A percentile compares a stretch with the other conserved stretches of the same genome.
phyloP scores from a whole-genome alignment of 2,888 invertebrate genomes.

The Aspidiotus rigidus region DNA sequence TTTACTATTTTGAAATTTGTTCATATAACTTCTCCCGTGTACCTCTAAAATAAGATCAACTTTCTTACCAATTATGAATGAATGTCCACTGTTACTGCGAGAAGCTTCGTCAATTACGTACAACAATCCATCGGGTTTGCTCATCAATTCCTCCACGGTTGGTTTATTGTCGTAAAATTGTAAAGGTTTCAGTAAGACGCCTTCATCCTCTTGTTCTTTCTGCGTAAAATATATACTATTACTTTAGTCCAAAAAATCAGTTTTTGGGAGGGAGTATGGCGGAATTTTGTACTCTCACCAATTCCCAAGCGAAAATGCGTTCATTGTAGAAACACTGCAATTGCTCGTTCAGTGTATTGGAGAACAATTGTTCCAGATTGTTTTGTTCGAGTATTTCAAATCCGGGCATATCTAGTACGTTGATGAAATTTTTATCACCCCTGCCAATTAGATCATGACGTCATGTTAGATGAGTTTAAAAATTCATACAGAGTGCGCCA shows the following conservation, averaged over 20 bases:
- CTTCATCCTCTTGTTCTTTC: constrained; percentile 69
- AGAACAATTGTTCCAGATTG: constrained; percentile 74
- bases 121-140: constrained; percentile 72
- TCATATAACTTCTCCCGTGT: too few species aligned
- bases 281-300: constrained; percentile 46
- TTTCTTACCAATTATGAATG: constrained; percentile 59
- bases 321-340: constrained; percentile 89
- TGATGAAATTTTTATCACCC: constrained; percentile 71
- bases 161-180: constrained; percentile 81
- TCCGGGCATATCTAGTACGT: constrained; percentile 79
- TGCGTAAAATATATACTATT: constrained; percentile 35
- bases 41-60: too few species aligned
- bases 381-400: constrained; percentile 86
- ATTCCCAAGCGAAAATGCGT: constrained; percentile 82
- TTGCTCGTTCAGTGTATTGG: constrained; percentile 86
- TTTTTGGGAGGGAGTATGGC: not conserved
- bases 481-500: not conserved
- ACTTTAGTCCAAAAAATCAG: not conserved
- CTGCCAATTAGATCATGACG: constrained; percentile 47
- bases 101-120: constrained; percentile 81
- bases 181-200: constrained; percentile 58
- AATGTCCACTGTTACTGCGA: constrained; percentile 58
- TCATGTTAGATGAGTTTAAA: not conserved
- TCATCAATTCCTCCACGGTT: constrained; percentile 76
- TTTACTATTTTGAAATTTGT: too few species aligned